A percentile compares a stretch with the other conserved stretches of the same genome.
Evolutionary conservation across 2,888 invertebrate genomes (phyloP).

Genomic region (Antheraea yamamai): DNA sequence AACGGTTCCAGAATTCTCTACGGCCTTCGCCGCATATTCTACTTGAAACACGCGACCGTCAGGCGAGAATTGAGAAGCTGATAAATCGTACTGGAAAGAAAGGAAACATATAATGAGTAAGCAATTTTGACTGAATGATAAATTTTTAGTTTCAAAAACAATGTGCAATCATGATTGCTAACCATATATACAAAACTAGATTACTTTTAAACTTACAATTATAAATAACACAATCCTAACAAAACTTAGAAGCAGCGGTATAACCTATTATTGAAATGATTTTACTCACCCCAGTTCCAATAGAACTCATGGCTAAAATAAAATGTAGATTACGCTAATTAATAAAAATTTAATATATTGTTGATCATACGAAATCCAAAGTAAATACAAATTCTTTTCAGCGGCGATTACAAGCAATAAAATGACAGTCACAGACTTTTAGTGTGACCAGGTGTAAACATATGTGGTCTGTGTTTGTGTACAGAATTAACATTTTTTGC

Average conservation of each 20-base stretch:
- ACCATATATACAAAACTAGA: neutral
- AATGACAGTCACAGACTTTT: slow-evolving; percentile 22
- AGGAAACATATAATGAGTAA: slow-evolving; percentile 33
- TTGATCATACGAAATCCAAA: slow-evolving; percentile 26
- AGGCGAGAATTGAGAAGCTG: slow-evolving; percentile 99
- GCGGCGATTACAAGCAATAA: slow-evolving; percentile 68
- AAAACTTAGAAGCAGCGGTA: slow-evolving; percentile 17
- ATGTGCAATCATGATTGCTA: neutral
- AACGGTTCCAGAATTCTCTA: slow-evolving; percentile 98
- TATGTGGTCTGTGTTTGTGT: too few relatives aligned
- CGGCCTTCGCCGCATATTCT: slow-evolving; percentile 99
- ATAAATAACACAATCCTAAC: neutral
- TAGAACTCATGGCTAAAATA: slow-evolving; percentile 90
- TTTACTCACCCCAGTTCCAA: slow-evolving; percentile 94
- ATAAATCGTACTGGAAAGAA: slow-evolving; percentile 95
- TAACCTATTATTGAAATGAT: slow-evolving; percentile 41
- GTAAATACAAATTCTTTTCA: slow-evolving; percentile 38
- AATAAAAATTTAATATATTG: slow-evolving; percentile 26
- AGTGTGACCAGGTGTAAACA: neutral
- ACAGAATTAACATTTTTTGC: too few relatives aligned
- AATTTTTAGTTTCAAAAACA: neutral
- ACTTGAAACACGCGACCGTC: slow-evolving; percentile 99
- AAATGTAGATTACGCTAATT: slow-evolving; percentile 26
- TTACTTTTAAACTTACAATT: neutral
- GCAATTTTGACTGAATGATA: slow-evolving; percentile 14